Conservation (phyloP, 2,888 invertebrate genomes). For the Campopleginae sp. region DNA sequence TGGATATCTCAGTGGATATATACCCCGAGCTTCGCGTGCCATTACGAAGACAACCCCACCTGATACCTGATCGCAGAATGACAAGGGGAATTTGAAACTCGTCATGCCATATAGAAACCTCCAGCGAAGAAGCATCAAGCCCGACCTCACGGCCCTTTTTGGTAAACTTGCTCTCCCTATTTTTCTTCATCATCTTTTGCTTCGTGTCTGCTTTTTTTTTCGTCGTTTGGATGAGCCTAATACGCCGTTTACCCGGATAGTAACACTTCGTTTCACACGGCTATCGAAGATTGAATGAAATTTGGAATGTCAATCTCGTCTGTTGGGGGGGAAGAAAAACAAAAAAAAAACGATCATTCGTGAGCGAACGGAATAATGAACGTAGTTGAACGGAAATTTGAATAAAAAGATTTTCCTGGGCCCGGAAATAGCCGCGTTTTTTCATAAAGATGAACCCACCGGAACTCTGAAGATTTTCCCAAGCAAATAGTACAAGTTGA, state of each 20-base stretch:
- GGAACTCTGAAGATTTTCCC: background rate
- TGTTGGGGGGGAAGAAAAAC: too few species aligned
- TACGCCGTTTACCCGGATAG: background rate
- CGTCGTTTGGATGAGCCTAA: conserved; percentile 43
- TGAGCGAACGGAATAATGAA: background rate
- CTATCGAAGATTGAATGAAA: conserved; percentile 11
- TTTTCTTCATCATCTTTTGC: conserved; percentile 9
- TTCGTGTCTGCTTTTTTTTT: conserved; percentile 20
- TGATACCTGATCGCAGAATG: conserved; percentile 81
- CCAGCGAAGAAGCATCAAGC: background rate
- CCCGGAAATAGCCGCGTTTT: background rate
- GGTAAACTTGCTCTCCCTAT: conserved; percentile 21
- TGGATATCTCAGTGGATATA: conserved; percentile 77
- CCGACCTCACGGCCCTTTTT: background rate
- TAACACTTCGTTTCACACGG: background rate
- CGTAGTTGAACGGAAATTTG: background rate
- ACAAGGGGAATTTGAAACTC: conserved; percentile 83
- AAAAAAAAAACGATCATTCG: background rate
- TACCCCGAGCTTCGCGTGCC: conserved; percentile 31
- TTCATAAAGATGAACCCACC: background rate
- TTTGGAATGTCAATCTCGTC: conserved; percentile 45
- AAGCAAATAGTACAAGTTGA: background rate
- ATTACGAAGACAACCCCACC: conserved; percentile 67
- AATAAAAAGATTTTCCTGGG: background rate
- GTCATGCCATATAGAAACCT: conserved; percentile 72